Conservation (phyloP, 2,888 invertebrate species). For the Lepidochrysops patricia region DNA sequence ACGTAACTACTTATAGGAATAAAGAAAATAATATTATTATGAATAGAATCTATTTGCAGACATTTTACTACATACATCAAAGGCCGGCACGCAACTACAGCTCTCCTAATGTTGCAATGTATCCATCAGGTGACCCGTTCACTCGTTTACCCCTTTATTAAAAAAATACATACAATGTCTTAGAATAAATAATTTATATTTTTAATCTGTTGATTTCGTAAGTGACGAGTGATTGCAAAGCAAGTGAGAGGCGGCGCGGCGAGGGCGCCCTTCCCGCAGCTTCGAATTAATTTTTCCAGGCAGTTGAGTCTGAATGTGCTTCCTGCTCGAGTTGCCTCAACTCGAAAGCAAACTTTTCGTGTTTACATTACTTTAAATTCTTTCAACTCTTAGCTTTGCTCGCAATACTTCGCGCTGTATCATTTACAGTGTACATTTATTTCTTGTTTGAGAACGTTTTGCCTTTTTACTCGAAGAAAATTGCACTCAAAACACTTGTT, state of each 20-base stretch:
- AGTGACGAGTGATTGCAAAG: conserved; percentile 21
- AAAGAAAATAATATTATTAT: too few relatives aligned
- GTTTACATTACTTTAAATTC: conserved; percentile 68
- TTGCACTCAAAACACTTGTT: conserved; percentile 33
- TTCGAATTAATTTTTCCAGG: conserved; percentile 69
- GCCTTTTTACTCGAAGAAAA: conserved; percentile 31
- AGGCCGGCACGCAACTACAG: too few relatives aligned
- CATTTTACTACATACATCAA: too few relatives aligned
- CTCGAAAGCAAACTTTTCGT: conserved; percentile 69
- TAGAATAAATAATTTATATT: not conserved
- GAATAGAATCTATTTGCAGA: too few relatives aligned
- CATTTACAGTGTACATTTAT: conserved; percentile 44
- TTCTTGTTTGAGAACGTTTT: conserved; percentile 38
- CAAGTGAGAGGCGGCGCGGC: conserved; percentile 25
- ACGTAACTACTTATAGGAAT: too few relatives aligned
- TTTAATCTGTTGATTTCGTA: conserved; percentile 12
- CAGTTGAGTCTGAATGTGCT: conserved; percentile 70
- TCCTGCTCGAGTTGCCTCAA: conserved; percentile 62
- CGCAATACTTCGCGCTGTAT: conserved; percentile 54
- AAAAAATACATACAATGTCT: not conserved
- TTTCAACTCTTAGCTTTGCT: conserved; percentile 59
- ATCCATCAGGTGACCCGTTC: too few relatives aligned
- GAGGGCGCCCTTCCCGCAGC: conserved; percentile 36
- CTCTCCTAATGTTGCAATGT: too few relatives aligned
- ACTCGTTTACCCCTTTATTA: too few relatives aligned